A percentile compares a stretch with the other conserved stretches of the same genome.
phyloP scores from a whole-genome alignment of 2,113 vertebrate genomes.

The Eptesicus fuscus region DNA sequence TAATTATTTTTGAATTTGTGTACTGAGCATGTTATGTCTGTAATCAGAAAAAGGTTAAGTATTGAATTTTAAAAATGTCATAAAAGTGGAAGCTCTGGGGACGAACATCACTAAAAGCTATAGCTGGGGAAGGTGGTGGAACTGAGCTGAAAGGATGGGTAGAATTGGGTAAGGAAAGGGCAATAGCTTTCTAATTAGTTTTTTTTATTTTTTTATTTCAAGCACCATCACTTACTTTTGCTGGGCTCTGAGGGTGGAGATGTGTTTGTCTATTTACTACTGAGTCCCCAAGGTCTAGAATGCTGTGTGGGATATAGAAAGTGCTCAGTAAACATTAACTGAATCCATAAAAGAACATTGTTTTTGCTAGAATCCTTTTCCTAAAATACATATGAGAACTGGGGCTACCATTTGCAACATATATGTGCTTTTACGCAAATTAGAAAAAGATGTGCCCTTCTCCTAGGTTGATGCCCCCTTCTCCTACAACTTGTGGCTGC shows the following conservation, averaged over 20 bases:
- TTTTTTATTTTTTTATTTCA: neutral
- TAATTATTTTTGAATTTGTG: neutral
- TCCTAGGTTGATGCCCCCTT: neutral
- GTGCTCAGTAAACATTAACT: neutral
- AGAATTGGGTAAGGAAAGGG: neutral
- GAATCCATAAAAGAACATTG: neutral
- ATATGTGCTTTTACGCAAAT: neutral
- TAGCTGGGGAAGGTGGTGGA: neutral
- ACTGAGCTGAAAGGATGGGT: neutral
- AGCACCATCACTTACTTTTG: neutral
- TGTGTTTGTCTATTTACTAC: neutral
- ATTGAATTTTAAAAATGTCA: neutral
- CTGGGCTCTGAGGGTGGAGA: neutral
- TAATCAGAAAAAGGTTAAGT: neutral
- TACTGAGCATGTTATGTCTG: neutral
- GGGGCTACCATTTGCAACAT: neutral
- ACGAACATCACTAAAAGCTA: neutral
- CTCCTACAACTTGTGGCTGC: neutral
- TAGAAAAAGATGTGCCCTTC: neutral
- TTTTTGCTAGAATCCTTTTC: neutral
- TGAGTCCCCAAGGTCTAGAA: neutral
- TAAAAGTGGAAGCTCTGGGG: neutral
- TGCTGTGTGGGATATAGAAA: neutral
- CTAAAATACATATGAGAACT: neutral
- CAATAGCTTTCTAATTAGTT: neutral